Evolutionary conservation across 92 coral and sea anemone species (phyloP).

Genomic region (Pocillopora grandis): DNA sequence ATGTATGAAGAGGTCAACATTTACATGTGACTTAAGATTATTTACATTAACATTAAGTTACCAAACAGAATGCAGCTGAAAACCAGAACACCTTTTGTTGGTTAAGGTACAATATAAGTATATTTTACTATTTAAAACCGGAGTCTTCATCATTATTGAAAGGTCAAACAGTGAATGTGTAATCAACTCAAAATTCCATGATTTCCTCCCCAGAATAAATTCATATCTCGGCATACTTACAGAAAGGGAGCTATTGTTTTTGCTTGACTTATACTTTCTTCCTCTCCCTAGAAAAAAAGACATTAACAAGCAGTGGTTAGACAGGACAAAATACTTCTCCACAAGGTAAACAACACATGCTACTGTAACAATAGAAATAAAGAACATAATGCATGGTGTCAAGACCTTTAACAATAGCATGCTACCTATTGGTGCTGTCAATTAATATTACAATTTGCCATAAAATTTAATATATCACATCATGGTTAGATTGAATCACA

Average conservation of each 20-base stretch:
- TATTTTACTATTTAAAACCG: not conserved
- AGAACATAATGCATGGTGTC: no score
- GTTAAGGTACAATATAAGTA: not conserved
- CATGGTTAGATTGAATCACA: no score
- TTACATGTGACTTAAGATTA: not conserved
- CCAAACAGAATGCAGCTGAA: not conserved
- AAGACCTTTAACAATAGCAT: no score
- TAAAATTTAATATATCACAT: no score
- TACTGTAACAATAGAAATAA: no score
- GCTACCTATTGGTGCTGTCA: no score
- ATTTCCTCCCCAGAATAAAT: no score
- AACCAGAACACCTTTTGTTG: not conserved
- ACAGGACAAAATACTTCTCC: not conserved
- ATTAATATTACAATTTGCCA: no score
- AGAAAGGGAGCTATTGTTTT: slow-evolving; percentile 86
- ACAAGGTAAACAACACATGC: no score
- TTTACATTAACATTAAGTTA: not conserved
- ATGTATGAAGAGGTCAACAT: not conserved
- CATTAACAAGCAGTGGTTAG: not conserved
- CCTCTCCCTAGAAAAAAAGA: slow-evolving; percentile 74
- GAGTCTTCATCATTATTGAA: no score
- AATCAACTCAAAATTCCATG: no score
- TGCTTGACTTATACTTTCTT: slow-evolving; percentile 92
- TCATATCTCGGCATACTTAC: slow-evolving; percentile 50
- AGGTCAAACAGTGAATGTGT: no score